Conservation (phyloP, 2,888 invertebrate genomes). For the Galerucella calmariensis region DNA sequence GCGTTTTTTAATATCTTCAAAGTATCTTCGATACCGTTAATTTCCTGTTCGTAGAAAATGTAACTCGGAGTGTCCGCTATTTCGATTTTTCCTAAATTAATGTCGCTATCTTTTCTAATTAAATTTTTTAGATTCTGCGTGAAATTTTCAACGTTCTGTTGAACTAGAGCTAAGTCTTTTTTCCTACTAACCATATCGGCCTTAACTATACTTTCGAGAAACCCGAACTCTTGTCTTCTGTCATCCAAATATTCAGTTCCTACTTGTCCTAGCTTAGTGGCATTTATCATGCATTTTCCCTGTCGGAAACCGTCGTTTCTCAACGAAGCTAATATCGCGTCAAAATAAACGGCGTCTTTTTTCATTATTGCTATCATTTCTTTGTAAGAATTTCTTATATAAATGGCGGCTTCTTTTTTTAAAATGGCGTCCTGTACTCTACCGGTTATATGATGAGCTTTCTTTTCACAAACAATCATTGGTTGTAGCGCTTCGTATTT, state of each 20-base stretch:
- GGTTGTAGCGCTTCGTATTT: slow-evolving; percentile 63
- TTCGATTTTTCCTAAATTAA: slow-evolving; percentile 54
- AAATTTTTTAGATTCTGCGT: slow-evolving; percentile 64
- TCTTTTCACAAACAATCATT: slow-evolving; percentile 65
- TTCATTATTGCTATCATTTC: slow-evolving; percentile 72
- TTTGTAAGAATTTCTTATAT: slow-evolving; percentile 72
- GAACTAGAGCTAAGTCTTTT: slow-evolving; percentile 68
- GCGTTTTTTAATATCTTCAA: slow-evolving; percentile 62
- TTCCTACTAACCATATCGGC: slow-evolving; percentile 73
- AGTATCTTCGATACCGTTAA: slow-evolving; percentile 61
- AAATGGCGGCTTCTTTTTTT: slow-evolving; percentile 73
- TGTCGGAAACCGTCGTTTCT: slow-evolving; percentile 71
- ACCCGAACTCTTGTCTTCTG: slow-evolving; percentile 71
- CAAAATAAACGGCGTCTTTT: slow-evolving; percentile 75
- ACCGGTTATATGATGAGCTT: slow-evolving; percentile 71
- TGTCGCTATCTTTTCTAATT: slow-evolving; percentile 63
- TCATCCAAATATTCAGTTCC: slow-evolving; percentile 76
- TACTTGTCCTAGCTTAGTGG: slow-evolving; percentile 75
- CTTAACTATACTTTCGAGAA: slow-evolving; percentile 71
- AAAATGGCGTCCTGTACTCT: slow-evolving; percentile 73
- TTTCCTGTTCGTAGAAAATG: slow-evolving; percentile 57
- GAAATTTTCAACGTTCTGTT: slow-evolving; percentile 62
- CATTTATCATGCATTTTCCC: slow-evolving; percentile 72
- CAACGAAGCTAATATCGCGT: slow-evolving; percentile 71
- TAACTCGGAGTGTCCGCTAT: slow-evolving; percentile 54